These are phyloP conservation scores for Ophonus ardosiacus DNA, from an alignment of 2,888 invertebrate species.

Conservation along the genomic window DNA sequence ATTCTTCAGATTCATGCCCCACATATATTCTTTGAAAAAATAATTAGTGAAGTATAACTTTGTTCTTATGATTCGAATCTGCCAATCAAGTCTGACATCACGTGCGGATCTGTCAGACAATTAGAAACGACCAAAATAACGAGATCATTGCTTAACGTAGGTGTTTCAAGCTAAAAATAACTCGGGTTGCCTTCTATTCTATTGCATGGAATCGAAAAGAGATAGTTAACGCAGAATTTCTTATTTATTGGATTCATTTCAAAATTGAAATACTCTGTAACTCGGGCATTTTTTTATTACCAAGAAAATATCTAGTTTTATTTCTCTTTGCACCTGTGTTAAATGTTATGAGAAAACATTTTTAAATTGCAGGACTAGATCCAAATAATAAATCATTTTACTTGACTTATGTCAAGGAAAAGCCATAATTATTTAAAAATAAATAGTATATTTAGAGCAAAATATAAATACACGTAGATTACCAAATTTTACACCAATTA, in stretches of 20 bases:
- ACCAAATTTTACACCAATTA: no score
- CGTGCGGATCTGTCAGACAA: conserved; percentile 35
- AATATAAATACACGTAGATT: background rate
- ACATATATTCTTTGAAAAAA: conserved; percentile 2
- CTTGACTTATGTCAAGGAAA: conserved; percentile 23
- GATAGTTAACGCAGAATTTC: background rate
- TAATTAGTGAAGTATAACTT: conserved; percentile 9
- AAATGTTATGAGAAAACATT: background rate
- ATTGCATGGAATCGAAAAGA: conserved; percentile 3
- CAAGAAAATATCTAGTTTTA: background rate
- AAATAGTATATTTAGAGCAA: background rate
- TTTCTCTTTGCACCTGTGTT: background rate
- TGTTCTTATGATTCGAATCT: background rate
- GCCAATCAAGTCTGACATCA: conserved; percentile 22
- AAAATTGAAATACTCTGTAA: background rate
- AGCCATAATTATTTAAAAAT: background rate
- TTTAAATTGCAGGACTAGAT: conserved; percentile 11
- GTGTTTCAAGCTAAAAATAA: conserved; percentile 27
- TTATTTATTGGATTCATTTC: background rate
- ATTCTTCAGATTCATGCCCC: conserved; percentile 31
- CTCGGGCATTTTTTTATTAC: background rate
- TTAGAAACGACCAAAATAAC: conserved; percentile 43
- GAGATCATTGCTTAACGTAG: conserved; percentile 29
- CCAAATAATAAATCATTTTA: conserved; percentile 40
- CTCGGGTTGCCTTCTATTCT: background rate